Conservation (phyloP, 1,140 invertebrate species). For the Drosophila ambigua region DNA sequence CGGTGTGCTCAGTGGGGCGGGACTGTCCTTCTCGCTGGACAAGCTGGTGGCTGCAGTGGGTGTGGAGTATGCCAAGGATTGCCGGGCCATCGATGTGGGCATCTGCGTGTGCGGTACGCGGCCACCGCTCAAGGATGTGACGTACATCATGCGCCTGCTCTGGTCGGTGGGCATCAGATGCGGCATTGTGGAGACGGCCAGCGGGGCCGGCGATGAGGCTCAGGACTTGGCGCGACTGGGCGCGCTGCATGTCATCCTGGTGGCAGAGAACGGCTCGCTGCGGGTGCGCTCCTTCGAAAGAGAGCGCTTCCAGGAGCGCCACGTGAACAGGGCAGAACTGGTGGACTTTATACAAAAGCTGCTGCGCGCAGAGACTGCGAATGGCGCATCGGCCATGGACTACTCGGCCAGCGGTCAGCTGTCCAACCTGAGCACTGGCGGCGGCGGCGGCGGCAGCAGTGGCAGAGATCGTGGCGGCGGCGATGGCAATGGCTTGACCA, state of each 20-base stretch:
- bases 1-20: conserved; percentile 86
- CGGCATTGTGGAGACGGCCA: conserved; percentile 81
- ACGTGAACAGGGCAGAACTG: conserved; percentile 85
- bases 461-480: conserved; percentile 58
- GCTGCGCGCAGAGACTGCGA: conserved; percentile 55
- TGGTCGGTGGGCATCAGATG: conserved; percentile 84
- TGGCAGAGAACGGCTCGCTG: conserved; percentile 87
- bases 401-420: conserved; percentile 29
- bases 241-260: conserved; percentile 88
- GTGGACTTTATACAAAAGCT: conserved; percentile 86
- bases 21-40: conserved; percentile 90
- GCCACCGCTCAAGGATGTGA: conserved; percentile 87
- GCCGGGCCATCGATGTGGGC: conserved; percentile 86
- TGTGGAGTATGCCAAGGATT: conserved; percentile 80
- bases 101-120: conserved; percentile 87
- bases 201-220: conserved; percentile 86
- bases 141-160: conserved; percentile 84
- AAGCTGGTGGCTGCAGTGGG: conserved; percentile 87
- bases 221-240: conserved; percentile 87
- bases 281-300: conserved; percentile 87
- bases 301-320: conserved; percentile 87
- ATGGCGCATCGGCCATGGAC: conserved; percentile 26
- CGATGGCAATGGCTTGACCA: conserved; percentile 54
- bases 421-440: conserved; percentile 45
- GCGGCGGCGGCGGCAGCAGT: conserved; percentile 27